Evolutionary conservation across 1,140 invertebrate species (phyloP), one percentile per base, ranked within the genome.

Genomic region (Drosophila serrata): DNA sequence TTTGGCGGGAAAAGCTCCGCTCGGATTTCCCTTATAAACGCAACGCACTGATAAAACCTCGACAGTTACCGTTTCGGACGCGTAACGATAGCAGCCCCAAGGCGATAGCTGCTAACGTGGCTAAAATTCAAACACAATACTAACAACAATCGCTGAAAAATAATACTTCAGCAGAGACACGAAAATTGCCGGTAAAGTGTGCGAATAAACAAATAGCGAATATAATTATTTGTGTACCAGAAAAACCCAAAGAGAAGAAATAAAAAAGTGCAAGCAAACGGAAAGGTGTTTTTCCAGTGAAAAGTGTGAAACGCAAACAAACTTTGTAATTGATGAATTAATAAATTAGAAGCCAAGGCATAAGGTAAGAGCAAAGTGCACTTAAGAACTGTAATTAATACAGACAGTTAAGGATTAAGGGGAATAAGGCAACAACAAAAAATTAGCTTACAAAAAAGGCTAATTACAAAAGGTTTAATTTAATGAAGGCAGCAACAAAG

Each of bases 21-120:
- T n/a, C 33, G 27, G 35, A 0, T 40, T 29, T 55, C 43, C 85
- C 84, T 90, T 88, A 88, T 74, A 90, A 84, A 69, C 76, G 49
- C 9, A 67, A 15, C 35, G 67, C 72, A 72, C 46, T 88, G 85
- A 88, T 84, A 74, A 81, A 81, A 81, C 61, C 33, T 62, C 79
- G 42, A 64, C 84, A 87, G 84, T 87, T 88, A 75, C 80, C 84
- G 84, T 88, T 80, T 51, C 84, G 84, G 61, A 79, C 84, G 82
- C 79, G 79, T 88, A 68, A 77, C 75, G 78, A 70, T 43, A 78
- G 67, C 79, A 67, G 51, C 70, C 19, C 70, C 19, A 27, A 19
- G 62, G 72, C 75, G 17, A 68, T 33, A 35, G 58, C 53, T 58
- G 73, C 40, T 35, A 55, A 39, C 58, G 55, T 42, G 37, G 13